Conservation (phyloP, 2,888 invertebrate species). For the Agonum fuliginosum region DNA sequence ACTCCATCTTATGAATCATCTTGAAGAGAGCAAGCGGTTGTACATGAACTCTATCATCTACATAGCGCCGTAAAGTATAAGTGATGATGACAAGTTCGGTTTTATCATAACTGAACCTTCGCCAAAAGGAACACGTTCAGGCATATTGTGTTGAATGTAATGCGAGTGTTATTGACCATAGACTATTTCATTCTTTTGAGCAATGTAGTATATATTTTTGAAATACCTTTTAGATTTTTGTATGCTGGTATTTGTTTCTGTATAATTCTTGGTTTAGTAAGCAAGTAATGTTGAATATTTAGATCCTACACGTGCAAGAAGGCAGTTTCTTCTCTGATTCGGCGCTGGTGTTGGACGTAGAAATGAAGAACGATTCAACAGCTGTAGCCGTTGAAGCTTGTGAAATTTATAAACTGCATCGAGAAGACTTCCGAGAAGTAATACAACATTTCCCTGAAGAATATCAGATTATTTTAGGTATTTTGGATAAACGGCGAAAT, state of each 20-base stretch:
- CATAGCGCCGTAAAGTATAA: too few species aligned
- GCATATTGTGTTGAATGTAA: too few species aligned
- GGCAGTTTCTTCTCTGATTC: slow-evolving; percentile 39
- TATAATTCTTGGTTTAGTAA: neutral
- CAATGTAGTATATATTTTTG: too few species aligned
- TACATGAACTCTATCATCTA: too few species aligned
- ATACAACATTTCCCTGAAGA: slow-evolving; percentile 5
- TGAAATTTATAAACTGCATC: slow-evolving; percentile 30
- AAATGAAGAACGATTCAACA: neutral
- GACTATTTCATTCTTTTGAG: too few species aligned
- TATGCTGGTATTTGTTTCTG: too few species aligned
- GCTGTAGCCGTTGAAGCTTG: slow-evolving; percentile 29
- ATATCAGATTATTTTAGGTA: slow-evolving; percentile 4
- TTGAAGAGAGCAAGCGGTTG: neutral
- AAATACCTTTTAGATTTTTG: too few species aligned
- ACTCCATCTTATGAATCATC: too few species aligned
- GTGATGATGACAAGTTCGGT: too few species aligned
- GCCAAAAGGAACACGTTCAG: too few species aligned
- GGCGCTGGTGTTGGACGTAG: neutral
- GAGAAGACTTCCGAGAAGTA: slow-evolving; percentile 22
- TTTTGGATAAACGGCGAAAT: neutral
- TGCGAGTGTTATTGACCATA: too few species aligned
- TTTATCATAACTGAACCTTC: too few species aligned
- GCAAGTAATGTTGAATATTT: neutral
- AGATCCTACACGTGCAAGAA: slow-evolving; percentile 17